Conservation (phyloP, 2,888 invertebrate species). For the Archips crataeganus region DNA sequence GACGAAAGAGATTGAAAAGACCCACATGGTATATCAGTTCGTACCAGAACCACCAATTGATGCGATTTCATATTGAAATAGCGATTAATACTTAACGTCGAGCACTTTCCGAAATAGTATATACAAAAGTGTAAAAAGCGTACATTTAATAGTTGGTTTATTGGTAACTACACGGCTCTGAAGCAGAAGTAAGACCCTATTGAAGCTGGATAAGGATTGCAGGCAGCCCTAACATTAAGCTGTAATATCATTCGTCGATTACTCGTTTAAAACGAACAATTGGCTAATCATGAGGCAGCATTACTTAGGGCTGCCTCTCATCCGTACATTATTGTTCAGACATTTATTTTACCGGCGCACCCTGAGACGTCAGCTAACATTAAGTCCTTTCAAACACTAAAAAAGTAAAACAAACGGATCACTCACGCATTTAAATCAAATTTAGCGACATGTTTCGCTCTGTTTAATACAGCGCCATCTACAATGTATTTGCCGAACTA, state of each 20-base stretch:
- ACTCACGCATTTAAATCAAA: too few species aligned
- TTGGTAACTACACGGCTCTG: conserved; percentile 10
- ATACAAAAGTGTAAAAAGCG: conserved; percentile 25
- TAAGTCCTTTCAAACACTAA: neutral
- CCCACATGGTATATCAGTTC: too few species aligned
- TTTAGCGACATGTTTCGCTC: too few species aligned
- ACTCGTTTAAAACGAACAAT: neutral
- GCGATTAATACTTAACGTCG: neutral
- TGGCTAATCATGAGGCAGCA: neutral
- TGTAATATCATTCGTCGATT: neutral
- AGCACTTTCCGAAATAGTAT: conserved; percentile 18
- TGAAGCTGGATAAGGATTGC: neutral
- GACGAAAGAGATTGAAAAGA: too few species aligned
- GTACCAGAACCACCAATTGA: neutral
- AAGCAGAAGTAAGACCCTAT: neutral
- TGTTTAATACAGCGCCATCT: too few species aligned
- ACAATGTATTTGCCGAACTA: too few species aligned
- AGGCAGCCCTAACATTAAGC: neutral
- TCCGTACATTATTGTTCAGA: neutral
- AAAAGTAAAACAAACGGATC: too few species aligned
- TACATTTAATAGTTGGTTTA: neutral
- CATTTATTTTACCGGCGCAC: neutral
- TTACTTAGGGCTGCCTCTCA: neutral
- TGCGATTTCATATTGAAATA: neutral
- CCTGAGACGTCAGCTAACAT: neutral